Evolutionary conservation across 1,140 invertebrate genomes (phyloP), one percentile per base, ranked within the genome.

Genomic region (Phenacoccus solenopsis): DNA sequence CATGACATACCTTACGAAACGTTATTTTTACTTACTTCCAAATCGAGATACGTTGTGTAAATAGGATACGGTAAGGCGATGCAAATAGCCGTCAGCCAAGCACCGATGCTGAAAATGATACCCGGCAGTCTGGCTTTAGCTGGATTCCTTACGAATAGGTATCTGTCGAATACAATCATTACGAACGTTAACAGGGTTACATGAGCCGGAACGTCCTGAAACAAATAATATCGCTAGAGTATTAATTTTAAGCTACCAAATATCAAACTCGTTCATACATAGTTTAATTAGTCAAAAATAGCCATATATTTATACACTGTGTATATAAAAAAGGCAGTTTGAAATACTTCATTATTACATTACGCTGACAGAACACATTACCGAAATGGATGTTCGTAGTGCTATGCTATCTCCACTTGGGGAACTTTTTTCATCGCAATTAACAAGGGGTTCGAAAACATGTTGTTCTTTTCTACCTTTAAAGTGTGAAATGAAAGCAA

Each of bases 61-160:
- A 89, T 86, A 32, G 87, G 86, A 79, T 87, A 87, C 1, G 88
- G 88, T 70, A 90, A 77, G 0, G 87, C 87, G 24, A 88, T 82
- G 74, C 88, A 87, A 71, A 88, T 80, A 16, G 86, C 84, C 25
- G 83, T 83, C 4, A 88, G 82, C 87, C 87, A 89, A 21, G 86
- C 83, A 35, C 84, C 86, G 20, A 87, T 81, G 25, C 83, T 81
- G 74, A 86, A 88, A n/a, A 84, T 83, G 73, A 82, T 86, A 69
- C 82, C 81, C 7, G 87, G 86, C 30, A 88, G 76, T 32, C 87
- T 81, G 5, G 83, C 81, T 76, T 84, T 84, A 35, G 83, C 79
- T 1, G 87, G 87, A 76, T 88, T 82, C 69, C 83, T 80, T 3
- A 88, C 79, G 73, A 84, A 81, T 28, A 86, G 79, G 77, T 85